Evolutionary conservation across 2,113 vertebrate species (phyloP).

Genomic region (Cercopithecus mona): DNA sequence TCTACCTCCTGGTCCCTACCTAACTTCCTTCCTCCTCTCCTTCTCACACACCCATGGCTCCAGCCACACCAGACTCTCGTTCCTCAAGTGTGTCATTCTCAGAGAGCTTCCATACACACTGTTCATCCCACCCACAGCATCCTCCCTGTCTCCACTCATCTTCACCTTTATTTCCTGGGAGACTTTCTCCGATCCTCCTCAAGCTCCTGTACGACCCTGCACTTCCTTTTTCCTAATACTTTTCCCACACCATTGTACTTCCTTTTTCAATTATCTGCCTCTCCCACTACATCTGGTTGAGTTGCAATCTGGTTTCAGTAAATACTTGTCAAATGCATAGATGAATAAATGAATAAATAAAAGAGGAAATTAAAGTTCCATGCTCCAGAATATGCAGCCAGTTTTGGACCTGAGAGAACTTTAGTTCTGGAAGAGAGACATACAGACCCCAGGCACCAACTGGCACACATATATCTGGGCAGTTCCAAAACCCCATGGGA

Average conservation of each 20-base stretch:
- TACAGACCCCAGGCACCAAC: background rate
- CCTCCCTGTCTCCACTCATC: background rate
- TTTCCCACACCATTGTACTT: too few species aligned
- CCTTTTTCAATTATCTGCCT: background rate
- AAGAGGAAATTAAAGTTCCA: background rate
- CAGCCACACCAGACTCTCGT: background rate
- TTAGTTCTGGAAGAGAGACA: background rate
- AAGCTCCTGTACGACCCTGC: fast-evolving
- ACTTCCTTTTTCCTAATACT: background rate
- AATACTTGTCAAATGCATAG: background rate
- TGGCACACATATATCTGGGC: background rate
- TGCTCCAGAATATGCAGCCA: background rate
- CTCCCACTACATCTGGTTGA: background rate
- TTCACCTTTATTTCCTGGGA: background rate
- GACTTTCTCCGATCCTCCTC: too few species aligned
- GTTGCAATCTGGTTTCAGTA: background rate
- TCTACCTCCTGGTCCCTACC: background rate
- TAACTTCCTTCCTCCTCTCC: background rate
- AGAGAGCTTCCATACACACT: background rate
- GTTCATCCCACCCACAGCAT: too few species aligned
- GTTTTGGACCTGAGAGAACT: background rate
- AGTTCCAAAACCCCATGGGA: background rate
- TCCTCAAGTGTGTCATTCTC: background rate
- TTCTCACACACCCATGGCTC: background rate
- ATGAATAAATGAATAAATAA: background rate